Base-by-base conservation (phyloP, 2,888 invertebrate species). In the Acleris emargana region DNA sequence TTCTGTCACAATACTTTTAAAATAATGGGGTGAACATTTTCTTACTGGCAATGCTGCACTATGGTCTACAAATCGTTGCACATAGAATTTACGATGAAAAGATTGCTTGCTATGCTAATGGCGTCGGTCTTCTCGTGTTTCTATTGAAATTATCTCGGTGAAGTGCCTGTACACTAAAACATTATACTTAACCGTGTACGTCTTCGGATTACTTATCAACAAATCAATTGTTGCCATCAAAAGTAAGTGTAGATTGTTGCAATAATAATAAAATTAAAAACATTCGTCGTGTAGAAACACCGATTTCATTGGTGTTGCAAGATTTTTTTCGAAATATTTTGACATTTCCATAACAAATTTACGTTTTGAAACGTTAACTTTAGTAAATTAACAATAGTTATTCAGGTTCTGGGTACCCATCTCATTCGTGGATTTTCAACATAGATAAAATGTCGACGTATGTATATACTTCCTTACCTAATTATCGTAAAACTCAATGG, bases 211-310 rank as follows among this genome's bases (percentile, higher is more conserved):
- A 45, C n/a, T 45, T 45, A 47, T 60, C 58, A 59, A 47, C 52
- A 59, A 68, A 61, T 68, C 63, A 67, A 83, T 88, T 89, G 91
- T 91, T 91, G 91, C 89, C 91, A 91, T 84, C 75, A 81, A 82
- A 83, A 66, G 86, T 86, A 73, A 84, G 86, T 88, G 80, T 62
- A 62, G 71, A 87, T 89, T 91, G 90, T 91, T 91, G 91, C 91
- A 90, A 89, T 86, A 82, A 80, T 80, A 77, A 83, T 83, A 83
- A 88, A 88, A 80, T 83, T 78, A 75, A 72, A 75, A 75, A 72
- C 69, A 72, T 69, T 7, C 66, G 68, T 72, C 74, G 77, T 78
- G 83, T 89, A 91, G 90, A 90, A 90, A 91, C 90, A 88, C 89
- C 81, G 77, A 78, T 71, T 68, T 49, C 69, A 73, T 75, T 78